Conservation (phyloP, 2,888 invertebrate genomes). For the Allophyes oxyacanthae region DNA sequence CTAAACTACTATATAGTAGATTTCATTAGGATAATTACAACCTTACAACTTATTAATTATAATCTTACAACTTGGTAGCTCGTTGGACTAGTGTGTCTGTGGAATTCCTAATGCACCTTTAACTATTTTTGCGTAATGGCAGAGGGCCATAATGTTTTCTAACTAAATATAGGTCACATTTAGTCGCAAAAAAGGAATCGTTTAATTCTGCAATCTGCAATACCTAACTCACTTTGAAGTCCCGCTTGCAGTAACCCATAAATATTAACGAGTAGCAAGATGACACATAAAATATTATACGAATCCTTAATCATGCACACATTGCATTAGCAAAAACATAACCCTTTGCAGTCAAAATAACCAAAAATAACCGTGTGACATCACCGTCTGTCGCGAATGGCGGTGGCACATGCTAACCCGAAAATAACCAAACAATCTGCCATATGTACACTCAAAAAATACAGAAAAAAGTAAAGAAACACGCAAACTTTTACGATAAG, state of each 20-base stretch:
- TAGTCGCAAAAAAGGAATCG: too few species aligned
- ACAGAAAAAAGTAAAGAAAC: conserved; percentile 48
- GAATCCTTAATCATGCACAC: conserved; percentile 53
- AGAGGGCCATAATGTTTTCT: too few species aligned
- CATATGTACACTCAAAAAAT: conserved; percentile 73
- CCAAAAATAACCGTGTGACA: conserved; percentile 81
- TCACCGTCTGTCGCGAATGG: conserved; percentile 85
- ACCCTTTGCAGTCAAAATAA: conserved; percentile 75
- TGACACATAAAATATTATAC: conserved; percentile 47
- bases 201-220: not conserved
- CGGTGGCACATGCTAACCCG: conserved; percentile 82
- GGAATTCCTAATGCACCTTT: too few species aligned
- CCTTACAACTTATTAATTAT: too few species aligned
- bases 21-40: too few species aligned
- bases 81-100: too few species aligned
- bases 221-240: conserved; percentile 11
- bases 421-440: conserved; percentile 84
- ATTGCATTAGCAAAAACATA: conserved; percentile 69
- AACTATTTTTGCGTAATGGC: too few species aligned
- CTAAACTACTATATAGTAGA: too few species aligned
- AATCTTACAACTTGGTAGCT: too few species aligned
- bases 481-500: conserved; percentile 65
- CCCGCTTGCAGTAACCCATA: conserved; percentile 12
- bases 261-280: conserved; percentile 20
- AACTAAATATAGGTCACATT: too few species aligned